phyloP scores from a whole-genome alignment of 2,113 vertebrate genomes.

The Phylloscopus trochilus region DNA sequence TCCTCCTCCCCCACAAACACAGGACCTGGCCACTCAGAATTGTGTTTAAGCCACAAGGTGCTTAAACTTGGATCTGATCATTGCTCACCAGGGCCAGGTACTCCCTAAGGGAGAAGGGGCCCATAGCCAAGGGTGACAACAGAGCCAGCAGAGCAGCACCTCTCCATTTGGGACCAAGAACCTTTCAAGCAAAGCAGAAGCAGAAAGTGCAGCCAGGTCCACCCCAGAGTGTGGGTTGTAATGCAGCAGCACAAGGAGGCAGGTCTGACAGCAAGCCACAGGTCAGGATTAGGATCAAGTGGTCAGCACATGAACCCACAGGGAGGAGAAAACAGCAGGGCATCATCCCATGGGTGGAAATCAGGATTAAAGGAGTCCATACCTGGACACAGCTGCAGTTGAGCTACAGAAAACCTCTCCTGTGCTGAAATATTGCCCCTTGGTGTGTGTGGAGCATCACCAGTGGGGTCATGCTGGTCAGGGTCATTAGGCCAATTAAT shows the following conservation, averaged over 20 bases:
- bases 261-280: neutral
- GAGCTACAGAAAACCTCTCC: fast-evolving
- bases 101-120: neutral
- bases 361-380: neutral
- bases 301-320: fast-evolving
- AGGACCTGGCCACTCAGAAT: neutral
- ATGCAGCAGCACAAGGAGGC: fast-evolving
- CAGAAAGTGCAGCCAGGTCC: neutral
- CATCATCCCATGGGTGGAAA: fast-evolving
- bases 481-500: neutral
- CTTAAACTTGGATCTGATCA: neutral
- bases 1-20: neutral
- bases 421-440: neutral
- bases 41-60: neutral
- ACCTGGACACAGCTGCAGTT: fast-evolving
- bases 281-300: neutral
- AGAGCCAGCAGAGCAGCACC: neutral
- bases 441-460: fast-evolving
- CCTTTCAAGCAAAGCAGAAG: neutral
- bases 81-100: too few relatives aligned
- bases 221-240: neutral
- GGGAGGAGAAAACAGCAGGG: fast-evolving
- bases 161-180: neutral
- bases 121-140: neutral
- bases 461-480: neutral